Evolutionary conservation across 2,888 invertebrate species (phyloP), one percentile per base, ranked within the genome.

Genomic region (Branchellion lobata): DNA sequence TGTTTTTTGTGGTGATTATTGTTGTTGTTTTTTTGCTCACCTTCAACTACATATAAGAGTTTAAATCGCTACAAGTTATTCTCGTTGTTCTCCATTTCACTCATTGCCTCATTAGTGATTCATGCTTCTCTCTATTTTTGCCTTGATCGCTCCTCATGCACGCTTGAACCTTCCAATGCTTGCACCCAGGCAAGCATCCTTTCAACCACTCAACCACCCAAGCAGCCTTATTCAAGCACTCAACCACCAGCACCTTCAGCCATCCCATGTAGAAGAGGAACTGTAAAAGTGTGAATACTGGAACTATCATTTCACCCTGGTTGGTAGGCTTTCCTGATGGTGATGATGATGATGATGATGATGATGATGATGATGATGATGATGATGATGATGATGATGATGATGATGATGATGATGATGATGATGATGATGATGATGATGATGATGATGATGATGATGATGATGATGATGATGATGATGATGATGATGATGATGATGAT

Each of bases 281-380:
- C 85, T 96, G 91, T 74, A 91, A 88, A 27, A 93, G 92, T 0
- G 94, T 94, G 87, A 95, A 95, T 80, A 95, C 90, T 0, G 95
- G 95, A 85, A 96, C 93, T 87, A 93, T 95, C 85, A 94, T 91
- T 86, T 94, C 94, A 85, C 94, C 91, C 24, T 36, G 76, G 21
- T 81, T 61, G 36, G 75, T 73, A 88, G 81, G 88, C 34, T 77
- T 77, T 1, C 77, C 77, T 57, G n/a, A n/a, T n/a, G n/a, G n/a
- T 69, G 27, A 69, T 69, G 34, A 8, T 34, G 18, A 33, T 69
- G 29, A 65, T 65, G 21, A 21, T 65, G 29, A 21, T 65, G 29
- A 21, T 65, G 29, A 65, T 65, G 3, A 40, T 40, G 40, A 40
- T 40, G 14, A 14, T 40, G 40, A 40, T 40, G 14, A 14, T 40